A percentile compares a stretch with the other conserved stretches of the same genome.
These are phyloP conservation scores for Toxostoma redivivum DNA, from an alignment of 2,113 vertebrate species.

Conservation along the genomic window DNA sequence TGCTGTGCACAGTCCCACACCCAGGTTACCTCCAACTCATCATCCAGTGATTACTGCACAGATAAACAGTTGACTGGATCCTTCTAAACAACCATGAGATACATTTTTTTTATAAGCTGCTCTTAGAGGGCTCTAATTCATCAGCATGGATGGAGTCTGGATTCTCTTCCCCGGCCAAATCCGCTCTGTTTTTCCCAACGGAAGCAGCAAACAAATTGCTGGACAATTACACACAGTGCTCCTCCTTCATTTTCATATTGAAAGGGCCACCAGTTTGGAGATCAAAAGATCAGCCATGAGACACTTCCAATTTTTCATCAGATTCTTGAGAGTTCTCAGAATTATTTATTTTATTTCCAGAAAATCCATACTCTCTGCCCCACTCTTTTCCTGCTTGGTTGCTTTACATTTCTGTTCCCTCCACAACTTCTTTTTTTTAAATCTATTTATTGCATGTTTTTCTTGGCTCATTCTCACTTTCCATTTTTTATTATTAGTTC, in stretches of 20 bases:
- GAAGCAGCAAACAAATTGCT: background rate
- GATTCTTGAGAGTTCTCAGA: background rate
- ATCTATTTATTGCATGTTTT: constrained; percentile 82
- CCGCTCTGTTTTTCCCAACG: background rate
- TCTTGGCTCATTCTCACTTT: constrained; percentile 78
- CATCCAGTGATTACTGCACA: background rate
- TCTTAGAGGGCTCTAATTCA: constrained; percentile 5
- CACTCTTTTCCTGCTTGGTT: constrained; percentile 37
- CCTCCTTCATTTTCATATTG: background rate
- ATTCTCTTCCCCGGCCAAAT: background rate
- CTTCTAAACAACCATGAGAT: constrained; percentile 21
- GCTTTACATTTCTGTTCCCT: constrained; percentile 32
- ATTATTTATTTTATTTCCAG: constrained; percentile 44
- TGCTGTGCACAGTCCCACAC: background rate
- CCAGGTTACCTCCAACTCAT: constrained; percentile 16
- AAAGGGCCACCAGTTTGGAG: background rate
- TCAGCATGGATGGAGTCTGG: background rate
- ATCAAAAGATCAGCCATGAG: background rate
- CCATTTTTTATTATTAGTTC: constrained; percentile 84
- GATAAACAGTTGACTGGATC: constrained; percentile 37
- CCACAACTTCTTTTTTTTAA: background rate
- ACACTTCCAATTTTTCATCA: background rate
- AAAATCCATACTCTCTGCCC: constrained; percentile 3
- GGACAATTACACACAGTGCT: background rate
- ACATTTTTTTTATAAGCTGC: constrained; percentile 36